Evolutionary conservation across 1,140 invertebrate genomes (phyloP).

Genomic region (Cotesia chilonis): DNA sequence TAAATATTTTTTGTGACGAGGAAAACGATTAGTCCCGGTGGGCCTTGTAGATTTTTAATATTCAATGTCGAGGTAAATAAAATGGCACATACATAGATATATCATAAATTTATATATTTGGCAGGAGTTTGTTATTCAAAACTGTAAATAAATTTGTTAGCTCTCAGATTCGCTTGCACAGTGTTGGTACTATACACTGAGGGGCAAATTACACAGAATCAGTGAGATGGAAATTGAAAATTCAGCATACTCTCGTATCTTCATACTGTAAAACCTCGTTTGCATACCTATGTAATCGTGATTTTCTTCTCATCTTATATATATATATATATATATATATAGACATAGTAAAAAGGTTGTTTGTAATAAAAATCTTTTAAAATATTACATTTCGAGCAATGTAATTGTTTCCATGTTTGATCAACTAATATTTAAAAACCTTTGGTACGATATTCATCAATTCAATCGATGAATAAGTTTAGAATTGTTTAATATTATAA

Average conservation of each 20-base stretch:
- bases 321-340: not conserved
- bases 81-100: not conserved
- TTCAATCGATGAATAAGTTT: too few species aligned
- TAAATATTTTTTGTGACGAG: too few species aligned
- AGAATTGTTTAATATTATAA: too few species aligned
- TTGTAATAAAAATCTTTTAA: too few species aligned
- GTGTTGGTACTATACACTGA: not conserved
- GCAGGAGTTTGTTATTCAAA: not conserved
- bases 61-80: not conserved
- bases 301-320: constrained; percentile 11
- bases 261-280: constrained; percentile 1
- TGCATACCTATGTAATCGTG: constrained; percentile 31
- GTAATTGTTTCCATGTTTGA: too few species aligned
- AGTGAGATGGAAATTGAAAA: constrained; percentile 26
- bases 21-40: too few species aligned
- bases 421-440: too few species aligned
- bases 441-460: too few species aligned
- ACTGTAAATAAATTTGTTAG: constrained; percentile 14
- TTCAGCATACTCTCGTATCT: constrained; percentile 14
- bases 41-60: too few species aligned
- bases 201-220: constrained; percentile 24
- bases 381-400: too few species aligned
- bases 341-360: not conserved
- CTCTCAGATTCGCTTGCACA: not conserved
- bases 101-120: too few species aligned